A percentile compares a stretch with the other conserved stretches of the same genome.
Evolutionary conservation across 37 sponge, comb jelly and placozoan genomes (phyloP).

Genomic region (Eunapius fragilis): DNA sequence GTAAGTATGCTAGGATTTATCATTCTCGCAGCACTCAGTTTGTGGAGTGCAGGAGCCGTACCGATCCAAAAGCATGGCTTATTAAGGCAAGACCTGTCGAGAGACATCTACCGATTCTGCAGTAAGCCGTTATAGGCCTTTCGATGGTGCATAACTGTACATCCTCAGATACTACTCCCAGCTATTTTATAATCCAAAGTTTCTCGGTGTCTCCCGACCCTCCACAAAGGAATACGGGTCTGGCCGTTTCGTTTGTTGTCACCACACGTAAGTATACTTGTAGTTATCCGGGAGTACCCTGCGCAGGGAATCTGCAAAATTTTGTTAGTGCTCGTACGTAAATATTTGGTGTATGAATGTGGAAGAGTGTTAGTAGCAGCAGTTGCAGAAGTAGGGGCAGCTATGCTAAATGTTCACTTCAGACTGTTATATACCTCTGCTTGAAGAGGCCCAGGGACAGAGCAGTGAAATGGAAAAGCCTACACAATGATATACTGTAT

Average conservation of each 20-base stretch:
- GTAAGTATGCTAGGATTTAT: background rate
- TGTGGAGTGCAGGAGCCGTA: background rate
- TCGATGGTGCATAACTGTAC: background rate
- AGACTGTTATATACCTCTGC: no score
- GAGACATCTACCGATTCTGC: background rate
- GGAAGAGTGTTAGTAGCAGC: no score
- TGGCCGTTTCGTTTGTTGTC: background rate
- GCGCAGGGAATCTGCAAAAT: no score
- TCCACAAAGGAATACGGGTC: background rate
- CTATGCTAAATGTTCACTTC: no score
- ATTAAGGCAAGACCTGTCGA: background rate
- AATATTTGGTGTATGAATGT: no score
- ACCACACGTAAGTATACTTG: slow-evolving; percentile 4
- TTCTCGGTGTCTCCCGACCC: slow-evolving; percentile 21
- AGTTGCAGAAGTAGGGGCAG: no score
- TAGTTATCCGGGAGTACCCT: no score
- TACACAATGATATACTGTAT: no score
- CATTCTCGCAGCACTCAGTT: background rate
- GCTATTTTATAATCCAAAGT: background rate
- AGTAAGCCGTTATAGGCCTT: background rate
- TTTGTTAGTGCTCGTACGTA: no score
- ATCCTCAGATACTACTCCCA: slow-evolving; percentile 1
- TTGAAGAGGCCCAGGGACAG: no score
- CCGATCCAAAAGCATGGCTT: background rate
- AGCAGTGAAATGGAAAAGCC: no score